Evolutionary conservation across 2,113 vertebrate species (phyloP).

Genomic region (Sclerurus mexicanus): DNA sequence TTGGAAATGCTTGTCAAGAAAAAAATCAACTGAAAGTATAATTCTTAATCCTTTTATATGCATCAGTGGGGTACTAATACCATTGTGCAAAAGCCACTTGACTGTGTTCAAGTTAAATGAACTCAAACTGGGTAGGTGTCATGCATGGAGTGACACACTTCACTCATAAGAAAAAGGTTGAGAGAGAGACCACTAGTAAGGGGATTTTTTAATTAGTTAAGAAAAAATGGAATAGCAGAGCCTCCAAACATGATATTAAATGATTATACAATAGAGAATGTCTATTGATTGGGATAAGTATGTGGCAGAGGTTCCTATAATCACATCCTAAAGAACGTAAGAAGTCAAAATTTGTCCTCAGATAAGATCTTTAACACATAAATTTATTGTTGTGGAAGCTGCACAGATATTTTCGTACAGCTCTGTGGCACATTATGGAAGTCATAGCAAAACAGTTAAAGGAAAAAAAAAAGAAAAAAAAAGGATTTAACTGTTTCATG

Average conservation of each 20-base stretch:
- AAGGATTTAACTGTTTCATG: background rate
- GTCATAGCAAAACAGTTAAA: fast-evolving
- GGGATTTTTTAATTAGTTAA: background rate
- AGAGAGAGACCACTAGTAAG: background rate
- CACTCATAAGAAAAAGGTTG: background rate
- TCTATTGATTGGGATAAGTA: background rate
- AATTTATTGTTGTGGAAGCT: background rate
- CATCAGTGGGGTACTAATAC: constrained; percentile 35
- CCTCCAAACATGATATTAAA: background rate
- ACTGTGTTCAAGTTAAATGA: constrained; percentile 5
- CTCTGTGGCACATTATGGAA: background rate
- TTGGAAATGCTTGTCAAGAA: constrained; percentile 49
- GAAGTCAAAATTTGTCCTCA: background rate
- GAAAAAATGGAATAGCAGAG: background rate
- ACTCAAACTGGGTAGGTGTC: background rate
- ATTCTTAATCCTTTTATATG: constrained; percentile 20
- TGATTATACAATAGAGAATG: background rate
- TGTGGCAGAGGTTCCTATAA: background rate
- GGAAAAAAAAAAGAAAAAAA: background rate
- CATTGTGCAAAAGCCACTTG: constrained; percentile 41
- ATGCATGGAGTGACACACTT: background rate
- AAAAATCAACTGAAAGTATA: constrained; percentile 49
- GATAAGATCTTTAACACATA: background rate
- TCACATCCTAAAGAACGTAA: background rate
- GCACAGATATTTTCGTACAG: background rate